phyloP scores from a whole-genome alignment of 2,797 vertebrate genomes.

The Gastrophryne carolinensis region DNA sequence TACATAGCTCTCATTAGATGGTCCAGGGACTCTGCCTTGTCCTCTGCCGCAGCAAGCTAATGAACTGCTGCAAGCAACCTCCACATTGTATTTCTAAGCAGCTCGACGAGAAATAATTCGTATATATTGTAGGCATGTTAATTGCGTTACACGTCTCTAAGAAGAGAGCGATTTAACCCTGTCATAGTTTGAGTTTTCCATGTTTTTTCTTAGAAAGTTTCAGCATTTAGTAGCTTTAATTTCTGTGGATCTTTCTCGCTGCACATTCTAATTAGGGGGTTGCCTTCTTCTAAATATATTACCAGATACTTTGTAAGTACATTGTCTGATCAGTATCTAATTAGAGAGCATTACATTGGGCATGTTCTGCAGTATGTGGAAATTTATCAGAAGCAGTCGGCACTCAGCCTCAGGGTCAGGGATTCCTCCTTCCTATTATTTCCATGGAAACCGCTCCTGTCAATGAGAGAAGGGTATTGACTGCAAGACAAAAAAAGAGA shows the following conservation, averaged over 20 bases:
- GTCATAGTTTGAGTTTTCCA: neutral
- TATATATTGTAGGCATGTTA: neutral
- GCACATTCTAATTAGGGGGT: neutral
- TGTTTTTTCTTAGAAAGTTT: neutral
- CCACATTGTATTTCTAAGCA: neutral
- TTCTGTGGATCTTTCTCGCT: neutral
- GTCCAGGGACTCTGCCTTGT: neutral
- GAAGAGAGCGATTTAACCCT: neutral
- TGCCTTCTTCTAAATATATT: neutral
- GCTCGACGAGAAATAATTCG: too few species aligned
- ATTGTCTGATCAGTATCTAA: neutral
- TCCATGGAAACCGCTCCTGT: constrained; percentile 43
- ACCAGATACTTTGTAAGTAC: neutral
- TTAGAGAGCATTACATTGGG: neutral
- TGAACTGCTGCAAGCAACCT: neutral
- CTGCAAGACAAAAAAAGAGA: constrained; percentile 19
- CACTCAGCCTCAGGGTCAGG: constrained; percentile 17
- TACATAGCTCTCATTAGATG: constrained; percentile 27
- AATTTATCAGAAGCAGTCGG: neutral
- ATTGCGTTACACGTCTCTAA: neutral
- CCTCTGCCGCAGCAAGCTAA: neutral
- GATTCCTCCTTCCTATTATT: constrained; percentile 34
- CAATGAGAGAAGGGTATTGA: constrained; percentile 22
- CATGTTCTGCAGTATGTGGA: neutral
- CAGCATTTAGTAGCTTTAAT: neutral